phyloP scores from a whole-genome alignment of 2,888 invertebrate genomes.

The Rhagium mordax region DNA sequence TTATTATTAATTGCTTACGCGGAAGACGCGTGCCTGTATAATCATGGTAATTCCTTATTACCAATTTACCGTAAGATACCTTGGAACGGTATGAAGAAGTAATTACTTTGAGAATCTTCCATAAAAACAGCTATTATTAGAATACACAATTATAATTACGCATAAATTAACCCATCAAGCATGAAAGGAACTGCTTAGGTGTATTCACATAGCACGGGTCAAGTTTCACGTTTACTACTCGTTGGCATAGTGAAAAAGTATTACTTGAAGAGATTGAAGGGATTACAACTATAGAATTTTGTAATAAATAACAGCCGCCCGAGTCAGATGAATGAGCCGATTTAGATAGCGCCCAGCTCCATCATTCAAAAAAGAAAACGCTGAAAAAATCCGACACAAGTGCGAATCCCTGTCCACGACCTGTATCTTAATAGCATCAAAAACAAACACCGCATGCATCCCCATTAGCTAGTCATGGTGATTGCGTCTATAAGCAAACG shows the following conservation, averaged over 20 bases:
- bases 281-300: too few relatives aligned
- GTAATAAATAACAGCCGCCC: too few relatives aligned
- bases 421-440: background rate
- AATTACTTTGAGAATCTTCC: slow-evolving; percentile 1
- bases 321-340: background rate
- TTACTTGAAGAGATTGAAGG: too few relatives aligned
- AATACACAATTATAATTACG: slow-evolving; percentile 3
- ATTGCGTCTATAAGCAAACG: slow-evolving; percentile 35
- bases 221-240: too few relatives aligned
- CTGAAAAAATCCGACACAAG: background rate
- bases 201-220: background rate
- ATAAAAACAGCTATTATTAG: background rate
- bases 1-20: slow-evolving; percentile 15
- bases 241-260: too few relatives aligned
- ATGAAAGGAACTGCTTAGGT: background rate
- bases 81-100: slow-evolving; percentile 4
- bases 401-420: background rate
- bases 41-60: slow-evolving; percentile 12
- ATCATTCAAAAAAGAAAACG: background rate
- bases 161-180: background rate
- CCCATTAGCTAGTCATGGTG: slow-evolving; percentile 28
- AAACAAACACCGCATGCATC: background rate
- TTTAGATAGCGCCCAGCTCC: background rate
- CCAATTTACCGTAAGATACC: slow-evolving; percentile 22
- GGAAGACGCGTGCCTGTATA: slow-evolving; percentile 27